A percentile compares a stretch with the other conserved stretches of the same genome.
Conservation (phyloP, 2,113 vertebrate species). For the Gulo gulo region DNA sequence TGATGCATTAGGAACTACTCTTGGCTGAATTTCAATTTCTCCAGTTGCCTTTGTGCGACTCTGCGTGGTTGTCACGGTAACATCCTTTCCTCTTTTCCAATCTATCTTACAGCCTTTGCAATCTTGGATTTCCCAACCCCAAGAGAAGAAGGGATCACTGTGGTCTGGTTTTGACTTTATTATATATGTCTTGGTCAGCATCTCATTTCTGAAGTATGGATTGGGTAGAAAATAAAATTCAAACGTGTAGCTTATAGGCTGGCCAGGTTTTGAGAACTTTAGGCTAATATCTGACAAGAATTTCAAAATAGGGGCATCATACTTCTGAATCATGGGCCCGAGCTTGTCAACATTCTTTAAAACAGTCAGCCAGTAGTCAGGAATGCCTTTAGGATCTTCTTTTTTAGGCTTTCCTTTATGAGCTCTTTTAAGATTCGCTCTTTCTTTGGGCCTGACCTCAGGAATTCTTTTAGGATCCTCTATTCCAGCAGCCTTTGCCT, state of each 20-base stretch:
- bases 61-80: slow-evolving; percentile 91
- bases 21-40: slow-evolving; percentile 75
- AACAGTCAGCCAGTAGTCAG: slow-evolving; percentile 95
- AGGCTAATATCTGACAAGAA: slow-evolving; percentile 97
- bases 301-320: slow-evolving; percentile 95
- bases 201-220: slow-evolving; percentile 94
- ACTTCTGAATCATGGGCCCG: slow-evolving; percentile 95
- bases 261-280: slow-evolving; percentile 93
- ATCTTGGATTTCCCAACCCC: slow-evolving; percentile 95
- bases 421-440: slow-evolving; percentile 57
- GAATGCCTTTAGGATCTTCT: slow-evolving; percentile 96
- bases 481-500: not conserved
- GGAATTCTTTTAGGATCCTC: slow-evolving; percentile 47
- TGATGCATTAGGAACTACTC: slow-evolving; percentile 91
- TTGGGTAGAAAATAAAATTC: slow-evolving; percentile 95
- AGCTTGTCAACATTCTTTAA: slow-evolving; percentile 97
- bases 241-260: slow-evolving; percentile 95
- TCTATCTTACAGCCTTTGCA: slow-evolving; percentile 95
- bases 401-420: slow-evolving; percentile 41
- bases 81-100: slow-evolving; percentile 96
- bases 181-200: slow-evolving; percentile 93
- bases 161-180: slow-evolving; percentile 96
- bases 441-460: slow-evolving; percentile 48
- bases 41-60: slow-evolving; percentile 92
- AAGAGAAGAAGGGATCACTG: slow-evolving; percentile 94